Base-by-base conservation (phyloP, 1,140 invertebrate species). In the Philotrypesis tridentata region DNA sequence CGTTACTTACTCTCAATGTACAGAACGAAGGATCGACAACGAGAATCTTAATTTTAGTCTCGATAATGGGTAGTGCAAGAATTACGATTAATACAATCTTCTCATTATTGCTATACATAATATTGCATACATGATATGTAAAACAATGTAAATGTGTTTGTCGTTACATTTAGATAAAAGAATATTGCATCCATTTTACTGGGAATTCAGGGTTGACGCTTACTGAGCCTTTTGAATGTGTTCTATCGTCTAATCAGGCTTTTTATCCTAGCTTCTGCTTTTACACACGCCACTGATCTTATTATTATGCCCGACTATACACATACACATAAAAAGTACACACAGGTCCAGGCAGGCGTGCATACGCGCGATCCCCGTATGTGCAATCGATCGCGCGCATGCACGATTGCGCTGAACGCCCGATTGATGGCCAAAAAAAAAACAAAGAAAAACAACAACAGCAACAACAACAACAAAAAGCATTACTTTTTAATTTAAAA, bases 201-300 rank as follows among this genome's bases (percentile, higher is more conserved):
- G 83, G 75, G 83, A 71, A 83, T 78, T 82, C 70, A 55, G 63
- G 85, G 67, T 85, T 85, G 71, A 76, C 40, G 81, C 79, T 84
- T 83, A 72, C 43, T 77, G 70, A 80, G 65, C 60, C 72, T 84
- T 75, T 80, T 82, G 80, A 83, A 83, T 84, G 81, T 84, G 77
- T 84, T 84, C 85, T 84, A 82, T 83, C 80, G 83, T 85, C 68
- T 85, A 75, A 80, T 84, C 80, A 76, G 83, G 80, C 85, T 85
- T 85, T 71, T 78, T 65, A 83, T 79, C 78, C 75, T 79, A 85
- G 85, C 85, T 85, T 84, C 25, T 84, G 82, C 83, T 84, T 84
- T 85, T 65, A 82, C 70, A 67, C 82, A 79, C 68, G 82, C 76
- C 60, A 83, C 76, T 83, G 82, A 82, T 82, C 61, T 72, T 71